These are phyloP conservation scores for Characodon lateralis DNA, from an alignment of 2,797 vertebrate genomes.

Conservation along the genomic window DNA sequence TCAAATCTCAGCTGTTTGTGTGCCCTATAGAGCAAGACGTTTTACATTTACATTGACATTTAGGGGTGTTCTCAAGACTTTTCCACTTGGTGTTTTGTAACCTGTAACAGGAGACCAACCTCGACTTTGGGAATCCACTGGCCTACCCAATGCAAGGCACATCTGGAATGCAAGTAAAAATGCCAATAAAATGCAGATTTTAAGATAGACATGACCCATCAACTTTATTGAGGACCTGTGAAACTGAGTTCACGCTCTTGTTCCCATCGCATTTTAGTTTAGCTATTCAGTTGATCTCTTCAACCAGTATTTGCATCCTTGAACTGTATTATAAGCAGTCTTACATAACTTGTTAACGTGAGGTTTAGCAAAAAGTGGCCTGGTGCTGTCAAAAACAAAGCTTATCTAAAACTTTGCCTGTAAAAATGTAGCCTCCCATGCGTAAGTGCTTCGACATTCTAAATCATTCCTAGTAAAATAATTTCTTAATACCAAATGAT, in stretches of 20 bases:
- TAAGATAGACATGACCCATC: too few relatives aligned
- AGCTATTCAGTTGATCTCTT: background rate
- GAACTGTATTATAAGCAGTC: background rate
- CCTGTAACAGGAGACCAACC: background rate
- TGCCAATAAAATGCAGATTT: background rate
- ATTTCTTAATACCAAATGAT: background rate
- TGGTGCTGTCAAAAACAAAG: too few relatives aligned
- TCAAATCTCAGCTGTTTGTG: background rate
- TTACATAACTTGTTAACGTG: too few relatives aligned
- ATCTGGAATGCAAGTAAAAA: background rate
- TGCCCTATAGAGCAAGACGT: background rate
- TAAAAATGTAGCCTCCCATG: background rate
- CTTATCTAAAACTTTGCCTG: background rate
- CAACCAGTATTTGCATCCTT: background rate
- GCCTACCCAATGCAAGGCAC: too few relatives aligned
- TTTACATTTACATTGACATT: background rate
- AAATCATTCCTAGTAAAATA: background rate
- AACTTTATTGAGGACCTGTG: background rate
- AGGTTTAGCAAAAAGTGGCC: too few relatives aligned
- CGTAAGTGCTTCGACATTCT: background rate
- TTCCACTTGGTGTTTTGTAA: background rate
- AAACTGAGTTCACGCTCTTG: background rate
- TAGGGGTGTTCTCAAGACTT: background rate
- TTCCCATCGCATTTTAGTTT: background rate
- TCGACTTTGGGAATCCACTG: too few relatives aligned